phyloP scores from a whole-genome alignment of 2,113 vertebrate genomes.

The Pangasianodon hypophthalmus region DNA sequence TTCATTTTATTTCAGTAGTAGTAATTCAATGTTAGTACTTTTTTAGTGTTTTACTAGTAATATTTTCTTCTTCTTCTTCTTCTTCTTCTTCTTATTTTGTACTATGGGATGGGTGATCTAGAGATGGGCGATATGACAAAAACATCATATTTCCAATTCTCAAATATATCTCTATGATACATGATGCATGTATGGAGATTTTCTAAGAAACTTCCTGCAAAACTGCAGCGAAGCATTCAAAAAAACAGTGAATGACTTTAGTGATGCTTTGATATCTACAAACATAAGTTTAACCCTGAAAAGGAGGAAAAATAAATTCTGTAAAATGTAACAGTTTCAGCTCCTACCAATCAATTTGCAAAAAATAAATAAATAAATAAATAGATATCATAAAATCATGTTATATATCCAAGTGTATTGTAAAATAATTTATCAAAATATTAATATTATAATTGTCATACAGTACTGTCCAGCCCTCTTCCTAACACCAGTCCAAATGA shows the following conservation, averaged over 20 bases:
- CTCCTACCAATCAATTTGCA: background rate
- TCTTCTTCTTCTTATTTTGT: too few species aligned
- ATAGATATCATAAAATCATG: too few species aligned
- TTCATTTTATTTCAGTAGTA: background rate
- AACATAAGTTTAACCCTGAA: background rate
- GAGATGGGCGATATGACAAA: too few species aligned
- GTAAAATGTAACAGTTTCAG: background rate
- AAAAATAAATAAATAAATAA: background rate
- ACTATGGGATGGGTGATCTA: too few species aligned
- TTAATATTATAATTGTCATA: background rate
- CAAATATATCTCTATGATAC: background rate
- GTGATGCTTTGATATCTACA: background rate
- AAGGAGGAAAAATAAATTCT: background rate
- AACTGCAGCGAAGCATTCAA: background rate
- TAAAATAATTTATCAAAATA: background rate
- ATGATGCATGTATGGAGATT: background rate
- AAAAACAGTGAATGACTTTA: background rate
- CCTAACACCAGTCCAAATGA: background rate
- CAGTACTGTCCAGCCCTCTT: background rate
- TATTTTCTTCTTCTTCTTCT: background rate
- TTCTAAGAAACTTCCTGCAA: background rate
- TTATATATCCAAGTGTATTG: background rate
- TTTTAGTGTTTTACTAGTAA: background rate
- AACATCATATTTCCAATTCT: background rate
- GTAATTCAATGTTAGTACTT: too few species aligned